Evolutionary conservation across 2,797 vertebrate species (phyloP).

Genomic region (Babyrousa celebensis): DNA sequence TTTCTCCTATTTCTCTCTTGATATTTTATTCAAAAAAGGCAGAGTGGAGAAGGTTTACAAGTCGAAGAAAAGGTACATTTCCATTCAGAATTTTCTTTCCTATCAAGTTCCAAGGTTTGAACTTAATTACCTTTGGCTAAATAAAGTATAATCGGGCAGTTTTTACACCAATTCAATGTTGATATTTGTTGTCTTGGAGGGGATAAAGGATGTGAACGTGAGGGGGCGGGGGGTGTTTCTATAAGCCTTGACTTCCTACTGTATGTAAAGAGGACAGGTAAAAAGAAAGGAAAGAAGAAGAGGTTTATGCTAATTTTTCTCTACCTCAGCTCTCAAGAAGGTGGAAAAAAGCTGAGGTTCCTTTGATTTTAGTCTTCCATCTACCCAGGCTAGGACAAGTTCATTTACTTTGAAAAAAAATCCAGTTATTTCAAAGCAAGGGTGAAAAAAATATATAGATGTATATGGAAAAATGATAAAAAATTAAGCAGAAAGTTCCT

Average conservation of each 20-base stretch:
- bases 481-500: constrained; percentile 48
- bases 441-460: constrained; percentile 44
- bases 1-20: constrained; percentile 55
- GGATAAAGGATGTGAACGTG: neutral
- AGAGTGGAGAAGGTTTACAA: constrained; percentile 62
- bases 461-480: constrained; percentile 35
- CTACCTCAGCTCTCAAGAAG: constrained; percentile 11
- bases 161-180: constrained; percentile 52
- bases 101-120: constrained; percentile 63
- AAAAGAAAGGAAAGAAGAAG: constrained; percentile 4
- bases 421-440: constrained; percentile 52
- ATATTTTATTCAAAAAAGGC: constrained; percentile 65
- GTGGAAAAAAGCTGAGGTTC: constrained; percentile 15
- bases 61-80: constrained; percentile 69
- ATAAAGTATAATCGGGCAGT: constrained; percentile 61
- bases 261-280: neutral
- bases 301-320: constrained; percentile 57
- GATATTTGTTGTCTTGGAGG: neutral
- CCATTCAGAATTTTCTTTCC: constrained; percentile 69
- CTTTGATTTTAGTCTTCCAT: constrained; percentile 67
- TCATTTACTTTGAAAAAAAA: constrained; percentile 33
- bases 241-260: constrained; percentile 52
- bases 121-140: constrained; percentile 68
- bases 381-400: constrained; percentile 42
- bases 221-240: neutral